phyloP scores from a whole-genome alignment of 2,888 invertebrate genomes.

The Zeuzera pyrina region DNA sequence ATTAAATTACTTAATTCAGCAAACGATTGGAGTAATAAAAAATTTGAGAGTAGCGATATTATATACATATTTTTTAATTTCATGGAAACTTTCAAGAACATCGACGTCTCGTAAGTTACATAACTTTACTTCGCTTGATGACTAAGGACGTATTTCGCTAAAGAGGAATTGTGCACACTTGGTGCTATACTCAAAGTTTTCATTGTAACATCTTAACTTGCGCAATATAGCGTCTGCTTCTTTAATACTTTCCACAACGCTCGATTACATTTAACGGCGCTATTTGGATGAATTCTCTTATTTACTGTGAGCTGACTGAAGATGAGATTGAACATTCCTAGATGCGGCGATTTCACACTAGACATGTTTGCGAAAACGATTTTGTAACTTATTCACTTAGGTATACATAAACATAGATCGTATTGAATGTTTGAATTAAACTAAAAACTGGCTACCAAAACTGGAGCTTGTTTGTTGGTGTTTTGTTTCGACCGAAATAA shows the following conservation, averaged over 20 bases:
- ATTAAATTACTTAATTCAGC: too few species aligned
- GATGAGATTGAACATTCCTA: slow-evolving; percentile 45
- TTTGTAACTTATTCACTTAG: slow-evolving; percentile 18
- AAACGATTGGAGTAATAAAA: too few species aligned
- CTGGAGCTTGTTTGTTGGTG: too few species aligned
- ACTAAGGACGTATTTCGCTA: slow-evolving; percentile 43
- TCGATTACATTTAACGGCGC: slow-evolving; percentile 69
- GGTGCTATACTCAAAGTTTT: slow-evolving; percentile 61
- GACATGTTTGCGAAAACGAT: slow-evolving; percentile 45
- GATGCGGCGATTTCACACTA: slow-evolving; percentile 50
- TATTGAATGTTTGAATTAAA: neutral
- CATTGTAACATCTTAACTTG: slow-evolving; percentile 70
- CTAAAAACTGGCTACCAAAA: too few species aligned
- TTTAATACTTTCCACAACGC: slow-evolving; percentile 69
- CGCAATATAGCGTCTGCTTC: slow-evolving; percentile 68
- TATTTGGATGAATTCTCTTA: slow-evolving; percentile 66
- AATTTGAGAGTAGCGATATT: too few species aligned
- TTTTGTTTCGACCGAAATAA: too few species aligned
- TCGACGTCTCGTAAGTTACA: too few species aligned
- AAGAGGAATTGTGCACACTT: slow-evolving; percentile 61
- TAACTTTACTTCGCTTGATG: slow-evolving; percentile 41
- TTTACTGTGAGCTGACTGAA: slow-evolving; percentile 62
- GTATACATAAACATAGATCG: neutral
- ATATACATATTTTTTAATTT: neutral
- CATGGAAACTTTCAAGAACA: neutral